Conservation (phyloP, 2,113 vertebrate genomes). For the Marmota flaviventris region DNA sequence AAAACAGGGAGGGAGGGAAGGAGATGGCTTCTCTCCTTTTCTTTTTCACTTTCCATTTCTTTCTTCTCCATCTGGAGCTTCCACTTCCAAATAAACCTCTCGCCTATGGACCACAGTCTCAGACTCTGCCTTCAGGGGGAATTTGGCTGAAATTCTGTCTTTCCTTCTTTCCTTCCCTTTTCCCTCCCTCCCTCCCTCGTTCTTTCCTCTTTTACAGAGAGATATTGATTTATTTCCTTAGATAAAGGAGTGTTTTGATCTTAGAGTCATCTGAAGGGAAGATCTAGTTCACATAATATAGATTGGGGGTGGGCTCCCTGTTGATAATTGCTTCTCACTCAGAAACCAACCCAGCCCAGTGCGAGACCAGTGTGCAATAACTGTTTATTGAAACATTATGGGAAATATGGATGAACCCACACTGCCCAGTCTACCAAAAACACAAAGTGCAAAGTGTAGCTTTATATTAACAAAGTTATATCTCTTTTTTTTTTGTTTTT, state of each 20-base stretch:
- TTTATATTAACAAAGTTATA: background rate
- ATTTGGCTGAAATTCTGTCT: background rate
- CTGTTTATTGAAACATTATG: background rate
- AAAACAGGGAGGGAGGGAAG: background rate
- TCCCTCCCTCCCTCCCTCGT: background rate
- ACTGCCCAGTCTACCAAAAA: background rate
- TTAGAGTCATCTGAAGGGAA: background rate
- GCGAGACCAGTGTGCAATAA: accelerated
- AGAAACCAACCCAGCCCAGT: background rate
- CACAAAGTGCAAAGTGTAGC: background rate
- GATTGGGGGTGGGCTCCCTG: too few species aligned
- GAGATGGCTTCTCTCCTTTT: background rate
- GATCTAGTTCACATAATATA: background rate
- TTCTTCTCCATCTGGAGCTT: background rate
- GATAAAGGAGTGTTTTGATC: background rate
- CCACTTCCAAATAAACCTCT: background rate
- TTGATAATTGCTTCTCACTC: background rate
- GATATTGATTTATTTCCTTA: background rate
- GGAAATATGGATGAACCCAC: background rate
- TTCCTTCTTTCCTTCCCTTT: background rate
- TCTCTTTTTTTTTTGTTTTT: background rate
- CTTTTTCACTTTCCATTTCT: background rate
- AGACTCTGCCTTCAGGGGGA: background rate
- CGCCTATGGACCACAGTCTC: background rate
- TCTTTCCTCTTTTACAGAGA: background rate